Percentiles rank a stretch among this genome's conserved stretches.
Conservation (phyloP, 2,113 vertebrate genomes). For the Quiscalus mexicanus region DNA sequence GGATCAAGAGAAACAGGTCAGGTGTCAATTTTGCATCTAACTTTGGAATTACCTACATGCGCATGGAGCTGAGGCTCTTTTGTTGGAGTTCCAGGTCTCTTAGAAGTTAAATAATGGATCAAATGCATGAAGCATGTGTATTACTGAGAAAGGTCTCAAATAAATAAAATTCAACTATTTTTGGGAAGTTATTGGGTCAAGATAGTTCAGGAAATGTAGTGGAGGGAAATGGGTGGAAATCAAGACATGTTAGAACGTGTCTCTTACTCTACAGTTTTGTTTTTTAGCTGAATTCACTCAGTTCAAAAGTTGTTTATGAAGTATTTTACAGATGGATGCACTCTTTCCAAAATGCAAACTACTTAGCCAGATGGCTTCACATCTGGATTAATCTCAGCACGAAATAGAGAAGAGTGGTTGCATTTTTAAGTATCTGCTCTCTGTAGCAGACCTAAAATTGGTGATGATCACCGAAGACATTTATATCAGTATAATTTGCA, state of each 20-base stretch:
- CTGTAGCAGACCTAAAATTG: background rate
- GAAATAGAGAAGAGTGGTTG: background rate
- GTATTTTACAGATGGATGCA: constrained; percentile 21
- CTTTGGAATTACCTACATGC: background rate
- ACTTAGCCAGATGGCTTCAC: constrained; percentile 43
- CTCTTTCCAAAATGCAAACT: constrained; percentile 16
- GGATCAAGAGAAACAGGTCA: background rate
- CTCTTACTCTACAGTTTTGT: background rate
- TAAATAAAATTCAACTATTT: background rate
- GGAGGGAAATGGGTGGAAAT: background rate
- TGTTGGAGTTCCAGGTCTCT: background rate
- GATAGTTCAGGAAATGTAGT: background rate
- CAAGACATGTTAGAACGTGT: background rate
- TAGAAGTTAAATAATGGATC: background rate
- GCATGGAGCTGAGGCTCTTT: background rate
- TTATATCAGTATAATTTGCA: background rate
- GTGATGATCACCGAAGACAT: background rate
- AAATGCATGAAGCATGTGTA: background rate
- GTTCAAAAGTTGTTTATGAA: constrained; percentile 17
- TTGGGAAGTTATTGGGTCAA: background rate
- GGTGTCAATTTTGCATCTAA: background rate
- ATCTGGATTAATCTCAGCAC: constrained; percentile 40
- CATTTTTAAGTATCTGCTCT: constrained; percentile 31
- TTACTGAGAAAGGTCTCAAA: background rate
- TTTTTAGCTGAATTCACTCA: background rate